A percentile compares a stretch with the other conserved stretches of the same genome.
Evolutionary conservation across 2,888 invertebrate species (phyloP).

Genomic region (Heliconius aoede): DNA sequence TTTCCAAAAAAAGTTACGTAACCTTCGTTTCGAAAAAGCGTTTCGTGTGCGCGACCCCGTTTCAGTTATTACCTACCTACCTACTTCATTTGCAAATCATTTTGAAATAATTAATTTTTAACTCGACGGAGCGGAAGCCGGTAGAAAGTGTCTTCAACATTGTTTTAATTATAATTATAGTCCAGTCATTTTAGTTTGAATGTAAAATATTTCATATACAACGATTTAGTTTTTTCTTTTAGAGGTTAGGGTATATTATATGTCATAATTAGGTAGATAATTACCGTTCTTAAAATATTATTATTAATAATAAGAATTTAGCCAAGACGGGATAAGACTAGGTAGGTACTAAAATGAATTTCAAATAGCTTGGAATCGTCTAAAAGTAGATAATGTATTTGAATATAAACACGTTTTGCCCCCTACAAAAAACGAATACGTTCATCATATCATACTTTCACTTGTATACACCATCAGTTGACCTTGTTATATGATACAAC

Average conservation of each 20-base stretch:
- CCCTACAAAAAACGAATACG: no score
- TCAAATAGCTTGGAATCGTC: no score
- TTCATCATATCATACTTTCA: no score
- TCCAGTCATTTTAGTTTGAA: neutral
- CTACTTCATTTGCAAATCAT: slow-evolving; percentile 14
- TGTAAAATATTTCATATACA: neutral
- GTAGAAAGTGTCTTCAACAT: neutral
- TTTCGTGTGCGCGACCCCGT: slow-evolving; percentile 44
- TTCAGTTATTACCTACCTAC: slow-evolving; percentile 21
- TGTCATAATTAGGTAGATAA: no score
- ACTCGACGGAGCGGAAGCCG: neutral
- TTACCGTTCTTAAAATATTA: no score
- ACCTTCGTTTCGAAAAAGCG: slow-evolving; percentile 47
- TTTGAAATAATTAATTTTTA: slow-evolving; percentile 9
- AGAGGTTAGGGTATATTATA: no score
- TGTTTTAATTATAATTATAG: neutral
- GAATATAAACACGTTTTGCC: neutral
- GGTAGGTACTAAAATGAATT: no score
- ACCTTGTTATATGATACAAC: no score
- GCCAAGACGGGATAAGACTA: no score
- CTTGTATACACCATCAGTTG: no score
- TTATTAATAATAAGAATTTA: no score
- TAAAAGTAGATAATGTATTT: neutral
- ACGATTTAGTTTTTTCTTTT: neutral
- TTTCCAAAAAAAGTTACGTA: slow-evolving; percentile 35